phyloP scores from a whole-genome alignment of 1,140 invertebrate genomes.

The Callitettix versicolor region DNA sequence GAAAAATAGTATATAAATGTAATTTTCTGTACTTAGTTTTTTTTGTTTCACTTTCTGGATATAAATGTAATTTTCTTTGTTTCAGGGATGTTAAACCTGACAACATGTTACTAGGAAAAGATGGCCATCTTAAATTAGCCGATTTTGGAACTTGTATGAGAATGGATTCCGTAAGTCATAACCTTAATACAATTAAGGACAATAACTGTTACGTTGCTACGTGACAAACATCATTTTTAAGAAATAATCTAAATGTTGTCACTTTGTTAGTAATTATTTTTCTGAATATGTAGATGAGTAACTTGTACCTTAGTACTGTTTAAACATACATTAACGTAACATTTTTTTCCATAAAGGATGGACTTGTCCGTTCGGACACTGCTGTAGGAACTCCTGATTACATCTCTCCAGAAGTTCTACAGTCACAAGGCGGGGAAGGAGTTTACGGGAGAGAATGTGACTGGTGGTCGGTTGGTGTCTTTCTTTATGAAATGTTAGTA shows the following conservation, averaged over 20 bases:
- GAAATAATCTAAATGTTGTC: too few species aligned
- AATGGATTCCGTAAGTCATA: conserved; percentile 68
- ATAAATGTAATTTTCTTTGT: conserved; percentile 16
- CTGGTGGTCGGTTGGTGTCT: conserved; percentile 99
- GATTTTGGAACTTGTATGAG: conserved; percentile 99
- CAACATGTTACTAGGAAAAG: conserved; percentile 91
- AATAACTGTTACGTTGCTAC: too few species aligned
- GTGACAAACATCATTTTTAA: too few species aligned
- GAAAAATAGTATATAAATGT: too few species aligned
- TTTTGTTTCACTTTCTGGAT: too few species aligned
- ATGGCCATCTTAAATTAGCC: conserved; percentile 93
- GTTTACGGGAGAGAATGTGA: conserved; percentile 94
- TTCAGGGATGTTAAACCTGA: conserved; percentile 94
- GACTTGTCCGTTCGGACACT: conserved; percentile 89
- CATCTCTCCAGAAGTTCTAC: conserved; percentile 95
- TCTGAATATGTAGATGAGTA: background rate
- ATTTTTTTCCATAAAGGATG: conserved; percentile 49
- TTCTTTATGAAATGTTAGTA: conserved; percentile 97
- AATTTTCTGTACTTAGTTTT: too few species aligned
- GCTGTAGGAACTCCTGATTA: conserved; percentile 99
- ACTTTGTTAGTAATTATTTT: conserved; percentile 7
- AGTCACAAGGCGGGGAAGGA: conserved; percentile 93
- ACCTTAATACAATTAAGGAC: too few species aligned
- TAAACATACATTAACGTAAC: too few species aligned
- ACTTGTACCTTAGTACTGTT: too few species aligned